Conservation (phyloP, 2,113 vertebrate genomes). For the Delphinus delphis region DNA sequence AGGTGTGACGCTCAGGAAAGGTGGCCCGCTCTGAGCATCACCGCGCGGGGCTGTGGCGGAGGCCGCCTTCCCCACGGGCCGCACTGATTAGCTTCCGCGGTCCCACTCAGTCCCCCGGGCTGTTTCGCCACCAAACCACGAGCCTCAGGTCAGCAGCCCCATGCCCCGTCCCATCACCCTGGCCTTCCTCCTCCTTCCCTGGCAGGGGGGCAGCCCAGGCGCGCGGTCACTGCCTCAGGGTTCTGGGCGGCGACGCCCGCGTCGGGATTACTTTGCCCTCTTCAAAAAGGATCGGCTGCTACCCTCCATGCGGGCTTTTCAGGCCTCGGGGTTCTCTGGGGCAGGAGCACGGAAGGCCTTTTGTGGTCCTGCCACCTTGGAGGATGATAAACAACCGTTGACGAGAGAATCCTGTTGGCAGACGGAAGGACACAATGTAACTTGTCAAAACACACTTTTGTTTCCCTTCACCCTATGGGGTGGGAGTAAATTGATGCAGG, state of each 20-base stretch:
- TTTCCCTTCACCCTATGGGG: neutral
- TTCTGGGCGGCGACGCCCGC: accelerated
- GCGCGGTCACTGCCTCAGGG: neutral
- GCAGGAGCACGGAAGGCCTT: neutral
- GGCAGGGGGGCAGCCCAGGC: neutral
- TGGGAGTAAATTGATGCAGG: neutral
- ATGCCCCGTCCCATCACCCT: accelerated
- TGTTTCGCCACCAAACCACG: neutral
- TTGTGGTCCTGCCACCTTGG: neutral
- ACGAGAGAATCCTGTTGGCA: neutral
- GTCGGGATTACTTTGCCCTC: neutral
- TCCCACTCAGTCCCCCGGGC: accelerated
- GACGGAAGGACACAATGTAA: neutral
- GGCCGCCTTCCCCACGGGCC: neutral
- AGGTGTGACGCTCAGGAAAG: neutral
- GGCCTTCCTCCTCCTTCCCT: too few species aligned
- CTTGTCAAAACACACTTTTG: neutral
- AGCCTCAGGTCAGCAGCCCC: neutral
- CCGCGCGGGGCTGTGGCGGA: accelerated
- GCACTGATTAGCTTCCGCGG: accelerated
- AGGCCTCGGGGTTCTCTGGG: accelerated
- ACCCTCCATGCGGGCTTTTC: neutral
- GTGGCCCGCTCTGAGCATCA: neutral
- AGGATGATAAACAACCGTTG: neutral
- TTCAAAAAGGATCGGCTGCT: neutral